These are phyloP conservation scores for Geotrypetes seraphini DNA, from an alignment of 2,797 vertebrate genomes.

Conservation along the genomic window DNA sequence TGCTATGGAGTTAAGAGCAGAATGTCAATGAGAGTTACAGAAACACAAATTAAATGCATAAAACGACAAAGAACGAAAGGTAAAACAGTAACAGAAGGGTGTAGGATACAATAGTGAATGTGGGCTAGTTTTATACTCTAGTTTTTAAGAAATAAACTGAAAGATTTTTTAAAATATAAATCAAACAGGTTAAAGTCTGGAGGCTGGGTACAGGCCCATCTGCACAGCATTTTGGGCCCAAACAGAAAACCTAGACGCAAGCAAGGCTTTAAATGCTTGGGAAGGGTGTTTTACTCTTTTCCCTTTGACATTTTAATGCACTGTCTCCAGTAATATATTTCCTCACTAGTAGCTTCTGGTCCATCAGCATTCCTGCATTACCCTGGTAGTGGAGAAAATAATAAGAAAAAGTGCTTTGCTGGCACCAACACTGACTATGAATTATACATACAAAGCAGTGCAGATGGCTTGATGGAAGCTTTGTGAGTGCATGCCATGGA, in stretches of 20 bases:
- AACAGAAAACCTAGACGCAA: slow-evolving; percentile 1
- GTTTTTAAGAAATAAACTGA: no score
- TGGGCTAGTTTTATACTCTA: no score
- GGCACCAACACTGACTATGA: slow-evolving; percentile 59
- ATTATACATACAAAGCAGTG: slow-evolving; percentile 58
- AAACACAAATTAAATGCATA: no score
- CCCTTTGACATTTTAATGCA: slow-evolving; percentile 42
- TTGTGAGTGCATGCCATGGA: neutral
- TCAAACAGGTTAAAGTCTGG: slow-evolving; percentile 12
- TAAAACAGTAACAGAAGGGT: no score
- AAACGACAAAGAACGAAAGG: no score
- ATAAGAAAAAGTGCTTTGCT: slow-evolving; percentile 50
- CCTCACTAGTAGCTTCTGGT: slow-evolving; percentile 31
- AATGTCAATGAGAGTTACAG: no score
- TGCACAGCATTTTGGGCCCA: neutral
- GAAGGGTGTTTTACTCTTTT: slow-evolving; percentile 19
- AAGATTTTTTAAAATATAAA: slow-evolving; percentile 28
- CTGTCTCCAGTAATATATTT: slow-evolving; percentile 35
- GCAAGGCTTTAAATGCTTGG: slow-evolving; percentile 6
- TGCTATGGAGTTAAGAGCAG: no score
- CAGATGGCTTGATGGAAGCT: slow-evolving; percentile 22
- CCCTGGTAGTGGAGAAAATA: slow-evolving; percentile 31
- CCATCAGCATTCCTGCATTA: slow-evolving; percentile 37
- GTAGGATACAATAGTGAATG: no score
- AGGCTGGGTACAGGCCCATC: neutral